phyloP scores from a whole-genome alignment of 2,797 vertebrate species.

The Phrynocephalus vlangalii region DNA sequence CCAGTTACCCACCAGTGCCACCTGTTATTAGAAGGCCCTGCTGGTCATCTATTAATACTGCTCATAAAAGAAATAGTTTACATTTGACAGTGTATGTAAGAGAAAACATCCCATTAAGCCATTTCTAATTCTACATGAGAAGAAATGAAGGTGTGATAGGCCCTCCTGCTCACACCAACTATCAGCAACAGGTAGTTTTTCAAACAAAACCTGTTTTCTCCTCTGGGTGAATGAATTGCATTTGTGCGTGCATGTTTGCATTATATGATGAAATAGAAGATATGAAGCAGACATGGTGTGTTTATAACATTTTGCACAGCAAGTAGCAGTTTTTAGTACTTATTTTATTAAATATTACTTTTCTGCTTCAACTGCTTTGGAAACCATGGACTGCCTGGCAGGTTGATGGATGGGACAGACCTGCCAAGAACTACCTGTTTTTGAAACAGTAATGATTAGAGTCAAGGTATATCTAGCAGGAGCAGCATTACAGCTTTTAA shows the following conservation, averaged over 20 bases:
- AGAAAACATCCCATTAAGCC: constrained; percentile 17
- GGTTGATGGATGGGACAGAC: neutral
- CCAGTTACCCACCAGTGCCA: constrained; percentile 12
- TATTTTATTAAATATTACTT: neutral
- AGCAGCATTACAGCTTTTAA: neutral
- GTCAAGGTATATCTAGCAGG: neutral
- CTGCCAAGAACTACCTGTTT: neutral
- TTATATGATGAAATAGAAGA: neutral
- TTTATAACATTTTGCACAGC: neutral
- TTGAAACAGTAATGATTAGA: neutral
- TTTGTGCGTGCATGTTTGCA: neutral
- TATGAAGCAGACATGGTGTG: neutral
- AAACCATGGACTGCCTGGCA: neutral
- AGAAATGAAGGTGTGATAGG: neutral
- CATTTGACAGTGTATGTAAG: constrained; percentile 1
- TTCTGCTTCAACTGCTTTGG: neutral
- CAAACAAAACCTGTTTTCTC: constrained; percentile 1
- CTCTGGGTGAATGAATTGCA: neutral
- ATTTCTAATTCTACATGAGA: constrained; percentile 25
- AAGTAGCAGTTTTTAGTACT: neutral
- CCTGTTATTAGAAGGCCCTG: constrained; percentile 20
- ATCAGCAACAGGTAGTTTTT: neutral
- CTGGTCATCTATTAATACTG: neutral
- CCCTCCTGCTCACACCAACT: constrained; percentile 8
- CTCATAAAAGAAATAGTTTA: constrained; percentile 14